A percentile compares a stretch with the other conserved stretches of the same genome.
phyloP scores from a whole-genome alignment of 2,113 vertebrate genomes.

The Isurus oxyrinchus region DNA sequence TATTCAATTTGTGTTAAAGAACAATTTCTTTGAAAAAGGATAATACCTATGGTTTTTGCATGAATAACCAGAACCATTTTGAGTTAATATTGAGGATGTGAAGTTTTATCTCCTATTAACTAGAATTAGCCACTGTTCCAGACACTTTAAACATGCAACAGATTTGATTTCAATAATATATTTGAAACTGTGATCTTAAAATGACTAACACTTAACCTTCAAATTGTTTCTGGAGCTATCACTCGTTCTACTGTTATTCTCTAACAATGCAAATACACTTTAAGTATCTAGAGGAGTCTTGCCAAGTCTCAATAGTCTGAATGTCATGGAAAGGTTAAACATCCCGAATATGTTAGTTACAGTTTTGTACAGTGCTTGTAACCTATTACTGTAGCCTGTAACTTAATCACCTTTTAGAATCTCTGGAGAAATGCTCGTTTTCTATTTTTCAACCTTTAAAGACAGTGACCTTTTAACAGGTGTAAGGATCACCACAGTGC shows the following conservation, averaged over 20 bases:
- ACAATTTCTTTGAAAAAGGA: background rate
- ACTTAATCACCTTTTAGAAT: background rate
- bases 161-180: background rate
- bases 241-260: background rate
- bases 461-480: background rate
- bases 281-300: background rate
- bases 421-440: background rate
- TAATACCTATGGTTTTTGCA: background rate
- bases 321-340: slow-evolving; percentile 16
- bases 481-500: background rate
- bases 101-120: background rate
- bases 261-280: background rate
- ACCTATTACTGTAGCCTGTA: background rate
- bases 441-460: background rate
- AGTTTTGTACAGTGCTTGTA: background rate
- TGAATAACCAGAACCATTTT: background rate
- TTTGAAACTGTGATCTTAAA: background rate
- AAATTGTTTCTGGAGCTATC: background rate
- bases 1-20: background rate
- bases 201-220: background rate
- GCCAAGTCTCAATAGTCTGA: background rate
- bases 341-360: background rate
- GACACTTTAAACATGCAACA: background rate
- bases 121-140: background rate
- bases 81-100: background rate